A percentile compares a stretch with the other conserved stretches of the same genome.
phyloP scores from a whole-genome alignment of 2,888 invertebrate genomes.

The Ametastegia equiseti region DNA sequence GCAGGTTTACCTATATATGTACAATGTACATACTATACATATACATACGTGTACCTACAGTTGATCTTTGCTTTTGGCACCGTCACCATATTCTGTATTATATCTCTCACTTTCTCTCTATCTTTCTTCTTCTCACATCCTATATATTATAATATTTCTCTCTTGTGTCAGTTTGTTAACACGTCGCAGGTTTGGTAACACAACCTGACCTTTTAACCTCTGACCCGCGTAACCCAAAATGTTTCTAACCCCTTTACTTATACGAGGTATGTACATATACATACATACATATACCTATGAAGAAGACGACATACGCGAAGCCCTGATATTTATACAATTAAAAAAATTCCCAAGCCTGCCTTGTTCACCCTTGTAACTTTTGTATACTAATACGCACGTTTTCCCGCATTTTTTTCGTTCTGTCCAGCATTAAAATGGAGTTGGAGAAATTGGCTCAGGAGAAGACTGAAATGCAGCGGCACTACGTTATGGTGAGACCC shows the following conservation, averaged over 20 bases:
- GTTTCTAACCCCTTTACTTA: neutral
- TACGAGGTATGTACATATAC: too few relatives aligned
- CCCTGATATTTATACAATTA: neutral
- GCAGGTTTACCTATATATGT: neutral
- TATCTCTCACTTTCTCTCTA: slow-evolving; percentile 7
- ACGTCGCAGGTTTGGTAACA: slow-evolving; percentile 13
- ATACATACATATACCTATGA: too few relatives aligned
- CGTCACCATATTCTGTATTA: too few relatives aligned
- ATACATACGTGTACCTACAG: neutral
- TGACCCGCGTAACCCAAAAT: neutral
- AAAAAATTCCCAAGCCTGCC: neutral
- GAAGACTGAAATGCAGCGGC: slow-evolving; percentile 97
- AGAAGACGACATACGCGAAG: neutral
- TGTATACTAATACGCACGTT: slow-evolving; percentile 46
- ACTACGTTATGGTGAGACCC: slow-evolving; percentile 94
- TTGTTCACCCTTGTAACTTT: neutral
- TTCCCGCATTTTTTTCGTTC: slow-evolving; percentile 45
- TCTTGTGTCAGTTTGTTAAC: slow-evolving; percentile 15
- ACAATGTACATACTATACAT: neutral
- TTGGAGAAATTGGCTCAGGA: slow-evolving; percentile 96
- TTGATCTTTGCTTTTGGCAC: slow-evolving; percentile 31
- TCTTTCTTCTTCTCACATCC: slow-evolving; percentile 14
- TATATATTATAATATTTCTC: slow-evolving; percentile 20
- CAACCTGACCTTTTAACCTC: neutral
- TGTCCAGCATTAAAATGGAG: slow-evolving; percentile 93